These are phyloP conservation scores for Lasioglossum figueresi DNA, from an alignment of 2,888 invertebrate genomes.

Conservation along the genomic window DNA sequence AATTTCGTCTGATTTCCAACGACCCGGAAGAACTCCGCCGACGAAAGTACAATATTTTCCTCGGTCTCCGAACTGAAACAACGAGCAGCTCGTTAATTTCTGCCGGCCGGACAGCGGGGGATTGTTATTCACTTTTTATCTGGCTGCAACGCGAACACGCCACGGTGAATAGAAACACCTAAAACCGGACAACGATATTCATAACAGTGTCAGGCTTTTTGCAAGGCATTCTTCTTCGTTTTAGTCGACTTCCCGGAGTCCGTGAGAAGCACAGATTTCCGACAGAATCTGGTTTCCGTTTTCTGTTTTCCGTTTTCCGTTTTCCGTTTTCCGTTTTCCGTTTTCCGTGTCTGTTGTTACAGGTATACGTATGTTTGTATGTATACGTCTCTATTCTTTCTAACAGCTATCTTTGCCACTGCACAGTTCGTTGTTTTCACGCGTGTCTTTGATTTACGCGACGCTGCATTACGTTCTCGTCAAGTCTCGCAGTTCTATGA, in stretches of 20 bases:
- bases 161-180: neutral
- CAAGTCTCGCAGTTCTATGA: neutral
- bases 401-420: neutral
- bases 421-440: constrained; percentile 1
- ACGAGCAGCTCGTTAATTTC: constrained; percentile 3
- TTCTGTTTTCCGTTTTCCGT: too few relatives aligned
- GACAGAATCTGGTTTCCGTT: constrained; percentile 4
- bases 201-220: neutral
- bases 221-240: neutral
- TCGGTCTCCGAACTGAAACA: neutral
- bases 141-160: neutral
- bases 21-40: neutral
- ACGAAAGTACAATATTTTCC: neutral
- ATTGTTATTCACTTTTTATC: neutral
- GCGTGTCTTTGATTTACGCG: constrained; percentile 2
- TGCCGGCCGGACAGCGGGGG: neutral
- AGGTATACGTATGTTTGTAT: too few relatives aligned
- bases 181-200: constrained; percentile 5
- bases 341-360: neutral
- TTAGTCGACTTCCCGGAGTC: constrained; percentile 4
- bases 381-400: neutral
- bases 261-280: neutral
- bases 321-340: too few relatives aligned
- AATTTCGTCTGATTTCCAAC: neutral
- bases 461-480: constrained; percentile 5